Evolutionary conservation across 2,797 vertebrate genomes (phyloP), one percentile per base, ranked within the genome.

Genomic region (Gila robusta): DNA sequence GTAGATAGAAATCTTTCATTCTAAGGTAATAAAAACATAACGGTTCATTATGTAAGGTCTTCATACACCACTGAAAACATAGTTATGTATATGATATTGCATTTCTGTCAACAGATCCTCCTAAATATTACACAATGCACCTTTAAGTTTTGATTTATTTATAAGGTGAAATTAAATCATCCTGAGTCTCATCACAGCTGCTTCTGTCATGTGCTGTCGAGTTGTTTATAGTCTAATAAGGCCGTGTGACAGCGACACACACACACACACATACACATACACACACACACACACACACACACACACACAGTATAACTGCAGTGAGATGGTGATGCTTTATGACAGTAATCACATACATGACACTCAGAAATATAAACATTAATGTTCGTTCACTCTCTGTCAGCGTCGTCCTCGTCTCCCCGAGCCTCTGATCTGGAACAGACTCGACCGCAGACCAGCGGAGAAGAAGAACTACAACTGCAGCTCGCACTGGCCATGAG

Each of bases 401-500:
- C 93, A 97, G 97, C 97, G 21, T 97, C 96, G 0, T 96, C 97
- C 41, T 97, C 98, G 0, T 98, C 97, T 21, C 97, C 97, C 21
- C 95, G 92, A 7, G 92, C 96, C 56, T 98, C 97, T 0, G 98
- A 99, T 89, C 92, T 99, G 94, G 98, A 99, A 91, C 97, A 98
- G 91, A 97, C 97, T 0, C 96, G 98, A 62, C 98, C 98, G 3
- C 98, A 99, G 94, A 99, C 98, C 0, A 97, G 96, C 0, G 98
- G 98, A 0, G 98, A 99, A 90, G 98, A 99, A 93, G 98, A 99
- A 89, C 95, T 99, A 49, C 98, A 99, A 94, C 92, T 99, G 69
- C 98, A 98, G 94, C 94, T 99, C 83, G 98, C 98, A 0, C 91
- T 99, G 89, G 98, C 98, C 88, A 99, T 98, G 98, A 99, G 98